Evolutionary conservation across 2,888 invertebrate genomes (phyloP), one percentile per base, ranked within the genome.

Genomic region (Suillia variegata): DNA sequence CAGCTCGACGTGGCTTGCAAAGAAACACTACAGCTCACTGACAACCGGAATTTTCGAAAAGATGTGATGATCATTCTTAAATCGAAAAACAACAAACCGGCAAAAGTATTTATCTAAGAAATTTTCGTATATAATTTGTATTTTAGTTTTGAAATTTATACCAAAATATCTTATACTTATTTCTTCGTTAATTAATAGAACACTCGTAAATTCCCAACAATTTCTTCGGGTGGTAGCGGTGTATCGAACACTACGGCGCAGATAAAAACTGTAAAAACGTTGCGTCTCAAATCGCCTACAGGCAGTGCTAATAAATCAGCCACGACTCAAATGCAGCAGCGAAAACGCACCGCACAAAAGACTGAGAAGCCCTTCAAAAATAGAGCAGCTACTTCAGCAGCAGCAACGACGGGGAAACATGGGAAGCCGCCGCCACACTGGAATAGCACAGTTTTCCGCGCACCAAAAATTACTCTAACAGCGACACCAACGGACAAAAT

Each of bases 31-130:
- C 85, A 89, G 56, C 83, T 91, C 50, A 85, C 85, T 1, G 88
- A 89, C 79, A 86, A 85, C 62, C 84, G 85, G 58, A 85, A 87
- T 65, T 86, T 89, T 53, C 85, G 87, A 72, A 88, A 88, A 81
- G 89, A 90, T 73, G 84, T 91, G 3, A 84, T 87, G 65, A 80
- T 90, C 3, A 85, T 87, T 6, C 83, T 89, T 15, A 89, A 89
- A 75, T 85, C 88, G 51, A 71, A 85, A 21, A 70, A 71, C 34
- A 76, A 70, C 31, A 79, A 77, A 64, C 70, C 71, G 20, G 45
- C 61, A 17, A 80, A 73, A 72, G 79, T 79, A 63, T 65, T n/a
- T 56, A 12, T 49, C 52, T 53, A 10, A 51, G 5, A 26, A 5
- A 3, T 38, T 51, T 31, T 26, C 13, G n/a, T n/a, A n/a, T n/a